A percentile compares a stretch with the other conserved stretches of the same genome.
Evolutionary conservation across 2,797 vertebrate species (phyloP).

Genomic region (Novumbra hubbsi): DNA sequence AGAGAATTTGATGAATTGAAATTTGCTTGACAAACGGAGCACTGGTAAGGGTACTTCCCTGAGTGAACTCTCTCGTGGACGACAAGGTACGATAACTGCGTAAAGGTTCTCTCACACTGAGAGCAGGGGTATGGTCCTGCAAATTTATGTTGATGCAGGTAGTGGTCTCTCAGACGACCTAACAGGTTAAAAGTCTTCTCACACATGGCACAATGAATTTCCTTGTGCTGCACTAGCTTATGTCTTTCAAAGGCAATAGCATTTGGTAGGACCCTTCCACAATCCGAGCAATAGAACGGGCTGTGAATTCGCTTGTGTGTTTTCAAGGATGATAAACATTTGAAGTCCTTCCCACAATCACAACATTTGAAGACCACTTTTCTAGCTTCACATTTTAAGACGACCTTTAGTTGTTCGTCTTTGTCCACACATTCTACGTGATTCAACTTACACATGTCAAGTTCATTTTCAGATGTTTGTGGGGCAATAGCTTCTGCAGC

Average conservation of each 20-base stretch:
- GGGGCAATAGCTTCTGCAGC: neutral
- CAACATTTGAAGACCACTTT: conserved; percentile 56
- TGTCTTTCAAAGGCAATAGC: conserved; percentile 65
- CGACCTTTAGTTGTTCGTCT: conserved; percentile 49
- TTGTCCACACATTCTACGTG: conserved; percentile 65
- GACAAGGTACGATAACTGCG: conserved; percentile 70
- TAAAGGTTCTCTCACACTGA: conserved; percentile 65
- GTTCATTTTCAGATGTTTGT: neutral
- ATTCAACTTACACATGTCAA: conserved; percentile 51
- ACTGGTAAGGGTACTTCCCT: conserved; percentile 67
- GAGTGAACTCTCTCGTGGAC: conserved; percentile 72
- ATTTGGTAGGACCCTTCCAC: conserved; percentile 67
- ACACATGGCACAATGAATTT: conserved; percentile 70
- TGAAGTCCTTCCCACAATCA: conserved; percentile 68
- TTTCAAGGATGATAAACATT: conserved; percentile 68
- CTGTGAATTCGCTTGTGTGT: conserved; percentile 71
- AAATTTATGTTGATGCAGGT: conserved; percentile 69
- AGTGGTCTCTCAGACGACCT: conserved; percentile 67
- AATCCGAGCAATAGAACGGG: conserved; percentile 72
- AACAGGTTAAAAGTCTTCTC: conserved; percentile 66
- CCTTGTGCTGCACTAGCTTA: conserved; percentile 73
- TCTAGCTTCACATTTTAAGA: conserved; percentile 49
- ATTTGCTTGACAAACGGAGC: conserved; percentile 62
- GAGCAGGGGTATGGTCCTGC: conserved; percentile 60
- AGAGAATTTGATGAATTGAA: conserved; percentile 71